Base-by-base conservation (phyloP, 2,797 vertebrate species). In the Girardinus metallicus region DNA sequence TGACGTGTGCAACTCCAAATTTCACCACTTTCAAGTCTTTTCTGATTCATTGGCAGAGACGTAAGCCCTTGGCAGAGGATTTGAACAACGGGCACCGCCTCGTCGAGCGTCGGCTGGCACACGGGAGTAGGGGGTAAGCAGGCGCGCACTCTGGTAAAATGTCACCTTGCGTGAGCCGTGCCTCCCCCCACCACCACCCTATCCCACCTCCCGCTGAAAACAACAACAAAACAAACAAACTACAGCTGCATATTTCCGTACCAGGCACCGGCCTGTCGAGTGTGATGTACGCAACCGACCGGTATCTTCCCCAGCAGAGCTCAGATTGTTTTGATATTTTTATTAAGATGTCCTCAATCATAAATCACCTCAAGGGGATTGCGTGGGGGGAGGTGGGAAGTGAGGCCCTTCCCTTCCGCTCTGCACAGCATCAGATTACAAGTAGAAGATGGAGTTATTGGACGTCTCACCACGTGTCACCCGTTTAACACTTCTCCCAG, bases 261-360 rank as follows among this genome's bases (percentile, higher is more conserved):
- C 44, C 44, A 81, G 90, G 83, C 80, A 74, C 81, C 44, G 87
- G 91, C 90, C 95, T 96, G 96, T 96, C 95, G 83, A 82, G 87
- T 91, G 93, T 96, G 95, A 96, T 95, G 95, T 95, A 96, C 95
- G 93, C 90, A 93, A 93, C 49, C 82, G 83, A 78, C 77, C 81
- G 85, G 90, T 96, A 96, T 96, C 96, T 96, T 85, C 90, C 90
- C 86, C 91, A 83, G 86, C 96, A 96, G 95, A 95, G 95, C 94
- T 93, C 92, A 88, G 95, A 96, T 96, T 94, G 94, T 95, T 96
- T 95, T 94, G 96, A 96, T 96, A 95, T 96, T 96, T 96, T 96
- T 95, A 96, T 96, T 94, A 96, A 94, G 94, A 93, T 93, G 93
- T 95, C 94, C 94, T 96, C 95, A 96, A 96, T 96, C 96, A 96